phyloP scores from a whole-genome alignment of 2,888 invertebrate species.

The Cerastis rubricosa region DNA sequence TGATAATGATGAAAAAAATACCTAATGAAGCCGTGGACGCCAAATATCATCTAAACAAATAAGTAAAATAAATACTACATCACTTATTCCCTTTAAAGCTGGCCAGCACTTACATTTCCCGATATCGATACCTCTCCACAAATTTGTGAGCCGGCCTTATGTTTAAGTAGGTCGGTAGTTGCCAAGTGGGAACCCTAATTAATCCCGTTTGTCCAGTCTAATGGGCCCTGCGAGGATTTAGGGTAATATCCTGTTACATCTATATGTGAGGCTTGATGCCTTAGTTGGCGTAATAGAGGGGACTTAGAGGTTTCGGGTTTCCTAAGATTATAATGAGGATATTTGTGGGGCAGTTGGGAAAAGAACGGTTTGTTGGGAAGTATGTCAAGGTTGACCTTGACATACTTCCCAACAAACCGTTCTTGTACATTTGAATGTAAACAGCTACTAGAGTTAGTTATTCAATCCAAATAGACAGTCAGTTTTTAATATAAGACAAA shows the following conservation, averaged over 20 bases:
- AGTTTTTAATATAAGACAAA: no score
- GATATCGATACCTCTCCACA: slow-evolving; percentile 46
- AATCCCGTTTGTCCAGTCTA: slow-evolving; percentile 65
- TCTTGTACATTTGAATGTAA: no score
- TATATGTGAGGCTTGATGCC: slow-evolving; percentile 21
- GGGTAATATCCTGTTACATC: slow-evolving; percentile 52
- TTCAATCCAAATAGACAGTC: no score
- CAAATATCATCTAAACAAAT: no score
- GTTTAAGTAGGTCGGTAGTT: slow-evolving; percentile 52
- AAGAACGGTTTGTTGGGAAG: neutral
- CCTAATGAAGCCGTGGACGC: no score
- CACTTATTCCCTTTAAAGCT: neutral
- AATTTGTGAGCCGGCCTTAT: slow-evolving; percentile 50
- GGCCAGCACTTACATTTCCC: slow-evolving; percentile 14
- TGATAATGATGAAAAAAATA: no score
- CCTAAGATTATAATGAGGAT: slow-evolving; percentile 29
- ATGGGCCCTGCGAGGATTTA: slow-evolving; percentile 60
- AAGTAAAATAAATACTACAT: neutral
- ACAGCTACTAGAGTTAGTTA: neutral
- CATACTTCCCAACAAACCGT: no score
- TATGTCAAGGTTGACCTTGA: neutral
- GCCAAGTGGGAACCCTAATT: slow-evolving; percentile 60
- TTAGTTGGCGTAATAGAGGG: slow-evolving; percentile 20
- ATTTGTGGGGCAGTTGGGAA: neutral
- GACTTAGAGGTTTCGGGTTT: slow-evolving; percentile 17